Conservation (phyloP, 2,797 vertebrate species). For the Loriculus beryllinus region DNA sequence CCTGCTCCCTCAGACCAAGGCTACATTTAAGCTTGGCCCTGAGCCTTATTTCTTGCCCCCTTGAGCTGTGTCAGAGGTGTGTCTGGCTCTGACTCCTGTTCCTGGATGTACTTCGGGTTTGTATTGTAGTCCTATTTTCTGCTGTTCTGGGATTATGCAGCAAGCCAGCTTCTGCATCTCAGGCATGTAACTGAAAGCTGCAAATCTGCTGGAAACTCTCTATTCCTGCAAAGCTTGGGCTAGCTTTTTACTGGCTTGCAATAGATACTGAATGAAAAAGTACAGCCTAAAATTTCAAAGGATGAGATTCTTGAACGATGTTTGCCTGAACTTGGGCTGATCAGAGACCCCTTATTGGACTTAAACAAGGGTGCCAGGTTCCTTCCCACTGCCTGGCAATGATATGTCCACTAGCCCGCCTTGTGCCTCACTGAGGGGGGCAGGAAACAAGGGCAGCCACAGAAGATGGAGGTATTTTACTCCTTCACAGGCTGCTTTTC, state of each 20-base stretch:
- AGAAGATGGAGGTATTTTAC: not conserved
- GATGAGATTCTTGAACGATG: not conserved
- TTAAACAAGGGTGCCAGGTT: not conserved
- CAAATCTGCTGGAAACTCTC: not conserved
- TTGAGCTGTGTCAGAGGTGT: fast-evolving
- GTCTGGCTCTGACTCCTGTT: not conserved
- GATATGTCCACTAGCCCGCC: not conserved
- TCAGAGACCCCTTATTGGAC: not conserved
- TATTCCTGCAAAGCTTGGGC: not conserved
- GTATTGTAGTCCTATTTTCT: not conserved
- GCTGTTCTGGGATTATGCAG: not conserved
- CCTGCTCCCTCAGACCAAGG: not conserved
- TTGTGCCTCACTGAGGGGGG: fast-evolving
- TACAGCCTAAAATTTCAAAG: not conserved
- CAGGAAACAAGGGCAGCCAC: fast-evolving
- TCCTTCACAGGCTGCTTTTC: not conserved
- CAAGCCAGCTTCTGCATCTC: fast-evolving
- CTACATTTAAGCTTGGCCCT: not conserved
- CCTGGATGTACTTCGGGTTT: not conserved
- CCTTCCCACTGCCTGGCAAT: not conserved
- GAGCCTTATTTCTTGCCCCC: fast-evolving
- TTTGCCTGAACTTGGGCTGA: not conserved
- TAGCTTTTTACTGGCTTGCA: not conserved
- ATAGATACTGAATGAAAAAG: not conserved
- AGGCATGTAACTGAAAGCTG: not conserved